Evolutionary conservation across 2,113 vertebrate species (phyloP), one percentile per base, ranked within the genome.

Genomic region (Stigmatopora argus): DNA sequence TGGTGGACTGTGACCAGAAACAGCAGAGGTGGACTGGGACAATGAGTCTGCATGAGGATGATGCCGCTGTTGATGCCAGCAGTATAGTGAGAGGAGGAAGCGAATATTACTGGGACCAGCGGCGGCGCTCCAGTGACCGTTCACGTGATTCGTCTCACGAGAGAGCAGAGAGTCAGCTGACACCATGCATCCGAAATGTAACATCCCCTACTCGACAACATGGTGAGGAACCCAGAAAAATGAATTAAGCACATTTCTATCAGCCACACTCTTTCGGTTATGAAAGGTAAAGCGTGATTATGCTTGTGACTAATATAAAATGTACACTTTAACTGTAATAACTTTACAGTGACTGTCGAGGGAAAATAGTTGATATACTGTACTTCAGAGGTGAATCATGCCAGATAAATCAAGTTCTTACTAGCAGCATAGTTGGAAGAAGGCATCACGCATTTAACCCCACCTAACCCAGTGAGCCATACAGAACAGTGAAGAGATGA

Each of bases 61-160:
- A 78, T 0, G 66, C 64, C 56, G 5, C 93, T 71, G 90, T 91
- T 1, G 89, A 63, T 9, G 60, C 59, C 48, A 41, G 61, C 13
- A 46, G 51, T 0, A 46, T 71, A 48, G 73, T 67, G 10, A 44
- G 73, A 51, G 82, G 87, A 64, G 91, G 92, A 86, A 69, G 31
- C 1, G 96, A 97, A 55, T 89, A 92, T 64, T 92, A 93, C 1
- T 81, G 93, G 78, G 94, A 98, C 70, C 83, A 83, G 3, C 92
- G 92, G 65, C 90, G 95, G 62, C 92, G 95, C 31, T 98, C 97
- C 58, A 93, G 94, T 65, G 96, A 98, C 84, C 90, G 94, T 71
- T 99, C 96, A 14, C 93, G 95, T 7, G 97, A 99, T 83, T 98
- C 95, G 0, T 99, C 96, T 64, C 95, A 98, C 0, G 97, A 99